Percentiles rank a stretch among this genome's conserved stretches.
Conservation (phyloP, 2,888 invertebrate genomes). For the Hydrotaea cyrtoneurina region DNA sequence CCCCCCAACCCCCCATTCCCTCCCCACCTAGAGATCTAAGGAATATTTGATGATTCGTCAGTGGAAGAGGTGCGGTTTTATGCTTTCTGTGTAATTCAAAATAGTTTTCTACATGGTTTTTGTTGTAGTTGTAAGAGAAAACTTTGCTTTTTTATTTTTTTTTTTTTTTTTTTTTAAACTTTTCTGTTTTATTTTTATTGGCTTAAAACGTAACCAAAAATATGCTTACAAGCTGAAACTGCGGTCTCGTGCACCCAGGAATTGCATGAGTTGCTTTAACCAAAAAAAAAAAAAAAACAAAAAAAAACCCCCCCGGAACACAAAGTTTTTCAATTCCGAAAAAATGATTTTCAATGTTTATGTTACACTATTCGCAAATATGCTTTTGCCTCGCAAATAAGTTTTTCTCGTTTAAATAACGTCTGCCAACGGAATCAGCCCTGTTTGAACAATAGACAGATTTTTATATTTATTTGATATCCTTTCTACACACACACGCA, state of each 20-base stretch:
- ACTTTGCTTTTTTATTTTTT: neutral
- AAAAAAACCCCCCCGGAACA: neutral
- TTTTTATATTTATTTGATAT: neutral
- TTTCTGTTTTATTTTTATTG: constrained; percentile 8
- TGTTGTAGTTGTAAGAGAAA: neutral
- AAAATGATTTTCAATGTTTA: constrained; percentile 16
- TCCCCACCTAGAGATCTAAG: too few species aligned
- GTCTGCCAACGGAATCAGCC: neutral
- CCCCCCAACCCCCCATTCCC: too few species aligned
- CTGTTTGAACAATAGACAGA: constrained; percentile 15
- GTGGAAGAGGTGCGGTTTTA: neutral
- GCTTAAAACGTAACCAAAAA: neutral
- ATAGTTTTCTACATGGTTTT: neutral
- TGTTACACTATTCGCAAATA: constrained; percentile 26
- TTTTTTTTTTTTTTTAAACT: neutral
- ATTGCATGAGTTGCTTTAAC: neutral
- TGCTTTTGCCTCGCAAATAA: neutral
- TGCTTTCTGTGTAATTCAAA: neutral
- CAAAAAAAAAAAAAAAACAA: neutral
- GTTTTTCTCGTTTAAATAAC: constrained; percentile 26
- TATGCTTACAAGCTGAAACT: too few species aligned
- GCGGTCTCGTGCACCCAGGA: neutral
- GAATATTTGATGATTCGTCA: too few species aligned
- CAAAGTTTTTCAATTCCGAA: constrained; percentile 1
- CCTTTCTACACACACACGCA: neutral